These are phyloP conservation scores for Chloebia gouldiae DNA, from an alignment of 2,113 vertebrate species.

Conservation along the genomic window DNA sequence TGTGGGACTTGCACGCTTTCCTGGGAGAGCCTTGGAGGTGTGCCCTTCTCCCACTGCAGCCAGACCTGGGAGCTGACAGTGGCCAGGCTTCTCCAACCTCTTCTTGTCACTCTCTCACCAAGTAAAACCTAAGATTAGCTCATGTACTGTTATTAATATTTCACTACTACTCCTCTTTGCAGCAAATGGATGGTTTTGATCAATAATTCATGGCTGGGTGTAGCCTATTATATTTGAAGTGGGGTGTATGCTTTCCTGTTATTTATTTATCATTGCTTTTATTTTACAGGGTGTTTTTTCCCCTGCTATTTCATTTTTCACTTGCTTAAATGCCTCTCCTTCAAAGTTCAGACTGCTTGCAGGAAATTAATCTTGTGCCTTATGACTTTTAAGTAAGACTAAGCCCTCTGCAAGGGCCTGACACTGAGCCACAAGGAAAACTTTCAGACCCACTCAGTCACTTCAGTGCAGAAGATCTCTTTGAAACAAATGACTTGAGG, in stretches of 20 bases:
- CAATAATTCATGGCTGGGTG: constrained; percentile 30
- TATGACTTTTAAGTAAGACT: constrained; percentile 18
- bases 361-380: neutral
- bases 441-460: neutral
- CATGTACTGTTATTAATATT: constrained; percentile 26
- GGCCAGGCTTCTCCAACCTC: neutral
- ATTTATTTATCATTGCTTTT: constrained; percentile 55
- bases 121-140: neutral
- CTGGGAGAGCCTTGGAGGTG: fast-evolving
- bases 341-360: constrained; percentile 14
- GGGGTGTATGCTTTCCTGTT: constrained; percentile 28
- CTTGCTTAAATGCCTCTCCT: constrained; percentile 12
- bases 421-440: neutral
- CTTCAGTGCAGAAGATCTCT: neutral
- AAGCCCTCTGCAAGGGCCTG: neutral
- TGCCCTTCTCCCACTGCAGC: neutral
- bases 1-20: fast-evolving
- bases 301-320: constrained; percentile 16
- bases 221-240: constrained; percentile 43
- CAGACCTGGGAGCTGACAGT: neutral
- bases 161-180: neutral
- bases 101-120: neutral
- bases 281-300: neutral
- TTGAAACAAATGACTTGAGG: neutral
- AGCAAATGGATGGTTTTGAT: constrained; percentile 45